These are phyloP conservation scores for Drosophila lowei DNA, from an alignment of 1,140 invertebrate species.

Conservation along the genomic window DNA sequence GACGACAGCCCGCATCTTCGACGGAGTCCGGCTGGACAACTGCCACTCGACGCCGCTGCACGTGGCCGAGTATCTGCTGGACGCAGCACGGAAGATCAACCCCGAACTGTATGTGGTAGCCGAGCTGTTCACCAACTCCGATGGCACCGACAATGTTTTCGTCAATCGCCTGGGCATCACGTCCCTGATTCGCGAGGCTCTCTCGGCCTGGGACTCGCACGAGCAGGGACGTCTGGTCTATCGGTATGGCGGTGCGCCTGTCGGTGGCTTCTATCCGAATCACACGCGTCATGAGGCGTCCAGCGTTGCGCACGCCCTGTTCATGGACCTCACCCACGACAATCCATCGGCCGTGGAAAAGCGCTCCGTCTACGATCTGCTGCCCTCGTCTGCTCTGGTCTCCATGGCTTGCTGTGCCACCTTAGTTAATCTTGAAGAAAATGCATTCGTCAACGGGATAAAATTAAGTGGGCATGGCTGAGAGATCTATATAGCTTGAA, in stretches of 20 bases:
- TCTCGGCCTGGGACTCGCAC: constrained; percentile 95
- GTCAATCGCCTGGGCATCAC: constrained; percentile 99
- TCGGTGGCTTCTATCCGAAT: constrained; percentile 94
- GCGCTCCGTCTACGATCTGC: constrained; percentile 92
- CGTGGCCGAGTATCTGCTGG: constrained; percentile 93
- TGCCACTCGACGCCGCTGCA: constrained; percentile 99
- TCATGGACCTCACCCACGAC: constrained; percentile 98
- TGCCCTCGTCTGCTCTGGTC: constrained; percentile 94
- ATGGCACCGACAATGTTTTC: constrained; percentile 98
- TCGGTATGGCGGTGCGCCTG: constrained; percentile 95
- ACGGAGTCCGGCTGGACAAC: constrained; percentile 98
- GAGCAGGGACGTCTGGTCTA: constrained; percentile 97
- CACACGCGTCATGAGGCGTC: constrained; percentile 89
- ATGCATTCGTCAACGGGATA: no score
- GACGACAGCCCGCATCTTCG: constrained; percentile 94
- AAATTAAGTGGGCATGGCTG: no score
- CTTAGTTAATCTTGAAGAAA: no score
- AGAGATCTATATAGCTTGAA: no score
- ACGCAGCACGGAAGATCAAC: constrained; percentile 93
- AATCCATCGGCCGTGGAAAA: constrained; percentile 95
- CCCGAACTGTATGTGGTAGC: constrained; percentile 98
- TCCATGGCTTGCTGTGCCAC: constrained; percentile 96
- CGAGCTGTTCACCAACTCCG: constrained; percentile 98
- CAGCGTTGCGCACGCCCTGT: constrained; percentile 95
- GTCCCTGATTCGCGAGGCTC: constrained; percentile 97